Conservation (phyloP, 2,888 invertebrate genomes). For the Apotomis capreana region DNA sequence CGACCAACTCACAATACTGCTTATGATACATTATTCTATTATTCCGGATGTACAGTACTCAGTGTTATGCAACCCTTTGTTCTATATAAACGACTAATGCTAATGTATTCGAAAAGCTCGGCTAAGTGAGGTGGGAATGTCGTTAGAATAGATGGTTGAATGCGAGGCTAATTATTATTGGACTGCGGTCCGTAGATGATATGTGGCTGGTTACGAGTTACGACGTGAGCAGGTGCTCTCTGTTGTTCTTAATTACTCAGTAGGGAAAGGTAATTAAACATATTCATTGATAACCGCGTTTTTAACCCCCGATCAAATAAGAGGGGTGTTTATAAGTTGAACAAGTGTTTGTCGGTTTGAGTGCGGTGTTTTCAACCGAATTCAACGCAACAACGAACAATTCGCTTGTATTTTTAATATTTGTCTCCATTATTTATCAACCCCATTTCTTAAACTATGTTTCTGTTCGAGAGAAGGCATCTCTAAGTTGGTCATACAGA, state of each 20-base stretch:
- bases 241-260: slow-evolving; percentile 16
- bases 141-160: slow-evolving; percentile 14
- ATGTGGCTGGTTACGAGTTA: neutral
- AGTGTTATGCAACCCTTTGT: slow-evolving; percentile 47
- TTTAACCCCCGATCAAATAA: neutral
- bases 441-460: no score
- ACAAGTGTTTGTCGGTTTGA: no score
- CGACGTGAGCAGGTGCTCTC: slow-evolving; percentile 5
- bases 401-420: no score
- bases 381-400: no score
- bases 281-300: neutral
- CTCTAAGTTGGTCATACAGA: no score
- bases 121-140: slow-evolving; percentile 36
- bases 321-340: no score
- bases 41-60: slow-evolving; percentile 45
- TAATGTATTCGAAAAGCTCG: slow-evolving; percentile 39
- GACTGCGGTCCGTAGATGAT: slow-evolving; percentile 12
- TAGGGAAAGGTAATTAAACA: neutral
- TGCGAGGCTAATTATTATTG: slow-evolving; percentile 23
- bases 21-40: neutral
- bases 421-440: no score
- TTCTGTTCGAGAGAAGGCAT: no score
- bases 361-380: no score
- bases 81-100: slow-evolving; percentile 42
- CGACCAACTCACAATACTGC: slow-evolving; percentile 1